Evolutionary conservation across 1,140 invertebrate genomes (phyloP), one percentile per base, ranked within the genome.

Genomic region (Steinernema feltiae): DNA sequence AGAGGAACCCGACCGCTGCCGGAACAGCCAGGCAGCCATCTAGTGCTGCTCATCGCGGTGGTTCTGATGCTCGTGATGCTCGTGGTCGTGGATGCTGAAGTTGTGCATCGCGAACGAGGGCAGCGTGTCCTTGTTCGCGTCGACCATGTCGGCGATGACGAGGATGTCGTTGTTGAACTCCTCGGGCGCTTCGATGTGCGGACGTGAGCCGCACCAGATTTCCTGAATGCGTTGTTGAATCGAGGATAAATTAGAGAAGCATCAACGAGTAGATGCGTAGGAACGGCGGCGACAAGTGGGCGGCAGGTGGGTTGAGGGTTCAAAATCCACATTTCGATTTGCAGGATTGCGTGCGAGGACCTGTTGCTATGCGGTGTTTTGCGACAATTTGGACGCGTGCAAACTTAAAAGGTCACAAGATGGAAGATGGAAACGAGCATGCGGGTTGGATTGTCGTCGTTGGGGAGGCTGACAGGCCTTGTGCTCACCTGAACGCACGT

Each of bases 81-180:
- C 53, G 53, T 63, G 12, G 3, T 15, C 2, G 53, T 12, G 2
- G 53, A 15, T 27, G 53, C 7, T 7, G 53, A 63, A 63, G 53
- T 15, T 7, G 24, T 15, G 12, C 35, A 7, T 41, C 35, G 18
- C 7, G 18, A 41, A 41, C 35, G 35, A 18, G 7, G 7, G 35
- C 35, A 41, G 35, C 35, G 18, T 18, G 24, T 63, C 53, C 24
- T 12, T 63, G 24, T 27, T 27, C 53, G 12, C 3, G 24, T 63
- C 53, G 7, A 63, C 53, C 3, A 15, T 27, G 12, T 63, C 12
- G 53, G 15, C 15, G 3, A 63, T 21, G 53, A 7, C 7, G 15
- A 63, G 53, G 53, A 63, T 21, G 53, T 63, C 53, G 53, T 63
- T 63, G 53, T 63, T 63, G 53, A 63, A 63, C 24, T 63, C 53